Base-by-base conservation (phyloP, 2,797 vertebrate genomes). In the Carcharodon carcharias region DNA sequence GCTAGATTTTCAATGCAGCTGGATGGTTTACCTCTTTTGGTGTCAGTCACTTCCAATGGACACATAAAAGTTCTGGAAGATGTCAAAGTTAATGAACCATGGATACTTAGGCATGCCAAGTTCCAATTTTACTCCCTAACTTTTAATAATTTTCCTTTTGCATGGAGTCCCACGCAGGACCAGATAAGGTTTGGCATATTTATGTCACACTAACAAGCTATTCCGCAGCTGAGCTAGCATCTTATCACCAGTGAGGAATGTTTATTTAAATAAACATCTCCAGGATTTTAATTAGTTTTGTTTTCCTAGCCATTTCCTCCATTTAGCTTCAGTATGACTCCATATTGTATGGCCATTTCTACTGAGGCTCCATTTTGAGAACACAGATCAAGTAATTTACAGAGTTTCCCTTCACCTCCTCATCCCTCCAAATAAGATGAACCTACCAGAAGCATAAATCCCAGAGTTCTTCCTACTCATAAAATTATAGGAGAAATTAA, bases 201-300 rank as follows among this genome's bases (percentile, higher is more conserved):
- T 58, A 91, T 35, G 85, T 88, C 85, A 88, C 58, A 18, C 5
- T 61, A 91, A 18, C 89, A 63, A 63, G 56, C 56, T 91, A 58
- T 35, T 89, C 56, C 58, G n/a, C 31, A 91, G 58, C 54, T 11
- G 56, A 61, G 31, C 35, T 91, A 91, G 9, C 14, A 61, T 91
- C 56, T 58, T 61, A 91, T 63, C 56, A 18, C 31, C 89, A 91
- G 31, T 91, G 1, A 91, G 56, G 58, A 91, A 61, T 91, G 54
- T n/a, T n/a, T n/a, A 12, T 91, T 91, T 91, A 91, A 91, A 91
- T 91, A 91, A n/a, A 91, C 11, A 63, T 56, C 11, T 11, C 35
- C 56, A 4, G 54, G 89, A 8, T 91, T 91, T 91, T 91, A 61
- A 91, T 63, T 91, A 91, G 89, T 91, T 91, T n/a, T 91, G 31